Evolutionary conservation across 1,140 invertebrate genomes (phyloP), one percentile per base, ranked within the genome.

Genomic region (Ericerus pela): DNA sequence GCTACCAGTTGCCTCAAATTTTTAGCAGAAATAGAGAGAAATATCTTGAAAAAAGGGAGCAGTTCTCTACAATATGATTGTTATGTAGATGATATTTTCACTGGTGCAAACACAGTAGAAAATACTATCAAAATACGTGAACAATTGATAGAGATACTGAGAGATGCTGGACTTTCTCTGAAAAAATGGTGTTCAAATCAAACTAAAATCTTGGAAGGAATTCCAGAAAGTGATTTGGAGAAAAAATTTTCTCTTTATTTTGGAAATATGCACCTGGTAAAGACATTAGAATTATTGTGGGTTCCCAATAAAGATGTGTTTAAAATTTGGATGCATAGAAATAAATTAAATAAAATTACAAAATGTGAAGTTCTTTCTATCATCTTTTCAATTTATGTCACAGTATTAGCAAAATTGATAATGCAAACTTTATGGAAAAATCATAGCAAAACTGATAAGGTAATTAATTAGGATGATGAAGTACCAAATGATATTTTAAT

Each of bases 41-140:
- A 51, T 54, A 1, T 67, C 57, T 62, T 62, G 66, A 26, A 30
- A 38, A 6, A 64, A 61, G 29, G 41, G 60, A 43, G 41, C 62
- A 29, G 58, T 63, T 14, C 64, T 70, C 16, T 18, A n/a, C n/a
- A 27, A 26, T 61, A 59, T 18, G 65, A 70, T 58, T 70, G 70
- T 55, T 75, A 73, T 58, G 65, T 73, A 2, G 72, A 74, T 56
- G 69, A 75, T 61, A 29, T n/a, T 20, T 20, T 43, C 27, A 12
- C 0, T 20, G 31, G 47, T 2, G 27, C 47, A 26, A 24, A 14
- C 10, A 6, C 20, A 0, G 11, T 38, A 18, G 24, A 30, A 1
- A 29, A 27, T 1, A 37, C 41, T 5, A 18, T 54, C 28, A 20
- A 18, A 29, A 22, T 26, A 12, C 26, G 27, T 8, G n/a, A 29